These are phyloP conservation scores for Eudyptes chrysolophus DNA, from an alignment of 2,113 vertebrate species.

Conservation along the genomic window DNA sequence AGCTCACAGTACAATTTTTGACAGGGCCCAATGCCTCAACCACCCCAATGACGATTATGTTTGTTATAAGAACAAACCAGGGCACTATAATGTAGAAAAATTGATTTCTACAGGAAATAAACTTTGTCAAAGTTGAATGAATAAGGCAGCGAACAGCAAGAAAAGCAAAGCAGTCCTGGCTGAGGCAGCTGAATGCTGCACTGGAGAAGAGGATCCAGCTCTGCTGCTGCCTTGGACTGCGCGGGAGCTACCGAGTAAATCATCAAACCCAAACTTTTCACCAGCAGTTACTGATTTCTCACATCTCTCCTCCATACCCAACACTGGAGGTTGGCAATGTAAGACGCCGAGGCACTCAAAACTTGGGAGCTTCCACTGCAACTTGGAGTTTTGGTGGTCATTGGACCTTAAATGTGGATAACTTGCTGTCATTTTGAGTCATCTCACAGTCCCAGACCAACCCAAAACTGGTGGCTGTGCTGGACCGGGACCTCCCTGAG, in stretches of 20 bases:
- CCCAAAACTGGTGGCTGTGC: not conserved
- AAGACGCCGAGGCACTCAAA: not conserved
- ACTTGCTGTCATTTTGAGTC: not conserved
- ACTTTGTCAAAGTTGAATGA: not conserved
- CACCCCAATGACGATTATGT: not conserved
- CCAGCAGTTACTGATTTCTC: not conserved
- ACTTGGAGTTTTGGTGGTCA: accelerated
- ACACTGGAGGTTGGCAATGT: not conserved
- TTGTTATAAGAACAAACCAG: not conserved
- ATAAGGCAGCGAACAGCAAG: not conserved
- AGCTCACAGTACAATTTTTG: not conserved
- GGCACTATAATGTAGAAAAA: not conserved
- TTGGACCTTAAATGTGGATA: not conserved
- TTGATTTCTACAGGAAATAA: not conserved
- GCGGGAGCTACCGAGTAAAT: not conserved
- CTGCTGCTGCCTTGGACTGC: not conserved
- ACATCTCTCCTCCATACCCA: not conserved
- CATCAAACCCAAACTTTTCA: not conserved
- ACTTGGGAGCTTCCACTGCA: not conserved
- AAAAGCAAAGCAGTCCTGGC: not conserved
- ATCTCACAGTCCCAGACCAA: not conserved
- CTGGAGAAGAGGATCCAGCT: not conserved
- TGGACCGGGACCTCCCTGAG: not conserved
- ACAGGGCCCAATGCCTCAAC: not conserved
- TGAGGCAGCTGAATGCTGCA: not conserved